Conservation (phyloP, 2,113 vertebrate genomes). For the Rhinichthys klamathensis region DNA sequence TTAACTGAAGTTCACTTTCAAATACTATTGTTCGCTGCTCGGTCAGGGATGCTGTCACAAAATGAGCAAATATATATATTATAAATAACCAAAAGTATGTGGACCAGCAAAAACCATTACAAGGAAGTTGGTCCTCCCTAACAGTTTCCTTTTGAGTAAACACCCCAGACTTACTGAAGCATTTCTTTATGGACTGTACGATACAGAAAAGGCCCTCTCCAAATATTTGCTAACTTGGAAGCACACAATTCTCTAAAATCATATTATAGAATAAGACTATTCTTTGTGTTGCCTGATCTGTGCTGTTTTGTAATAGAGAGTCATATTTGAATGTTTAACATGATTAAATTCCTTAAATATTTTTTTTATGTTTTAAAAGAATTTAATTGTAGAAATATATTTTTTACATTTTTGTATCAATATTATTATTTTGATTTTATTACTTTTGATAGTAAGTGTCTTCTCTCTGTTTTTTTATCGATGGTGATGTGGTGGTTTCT, state of each 20-base stretch:
- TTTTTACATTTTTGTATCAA: background rate
- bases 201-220: background rate
- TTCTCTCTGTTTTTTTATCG: background rate
- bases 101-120: background rate
- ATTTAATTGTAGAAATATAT: too few relatives aligned
- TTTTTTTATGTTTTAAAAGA: too few relatives aligned
- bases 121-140: background rate
- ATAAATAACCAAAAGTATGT: background rate
- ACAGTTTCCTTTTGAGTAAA: conserved; percentile 9
- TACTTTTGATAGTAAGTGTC: background rate
- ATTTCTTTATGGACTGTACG: background rate
- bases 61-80: conserved; percentile 3
- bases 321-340: background rate
- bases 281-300: background rate
- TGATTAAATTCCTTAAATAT: background rate
- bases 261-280: too few relatives aligned
- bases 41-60: background rate
- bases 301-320: background rate
- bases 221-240: background rate
- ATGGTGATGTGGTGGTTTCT: background rate
- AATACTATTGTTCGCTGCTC: background rate
- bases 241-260: background rate
- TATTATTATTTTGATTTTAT: background rate
- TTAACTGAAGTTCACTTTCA: too few relatives aligned
- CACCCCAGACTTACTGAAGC: background rate